Evolutionary conservation across 1,140 invertebrate species (phyloP), one percentile per base, ranked within the genome.

Genomic region (Diachasma alloeum): DNA sequence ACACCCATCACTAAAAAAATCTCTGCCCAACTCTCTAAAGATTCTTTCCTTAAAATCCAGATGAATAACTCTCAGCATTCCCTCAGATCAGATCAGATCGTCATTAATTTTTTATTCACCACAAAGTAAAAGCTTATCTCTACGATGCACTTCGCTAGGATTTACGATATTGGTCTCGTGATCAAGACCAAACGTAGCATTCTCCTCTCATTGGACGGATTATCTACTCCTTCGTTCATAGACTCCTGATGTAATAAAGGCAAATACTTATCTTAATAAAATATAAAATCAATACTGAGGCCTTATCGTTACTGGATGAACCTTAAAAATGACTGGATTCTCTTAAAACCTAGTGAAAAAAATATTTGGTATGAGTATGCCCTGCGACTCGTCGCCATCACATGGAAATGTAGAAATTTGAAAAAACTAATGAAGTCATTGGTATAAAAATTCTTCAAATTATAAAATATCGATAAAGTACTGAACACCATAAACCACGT

Each of bases 141-240:
- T 75, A 75, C 74, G 36, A 39, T 69, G 17, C 24, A 36, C 19
- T 70, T 69, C 46, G 39, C 66, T 75, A 75, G 24, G 67, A 31
- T 39, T 46, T 69, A 46, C 59, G 67, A 53, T 75, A 26, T 63
- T 56, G 48, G 67, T 75, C 74, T 75, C 26, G n/a, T 59, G 10
- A 17, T 68, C 31, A 70, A 75, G 74, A 75, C 74, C 67, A 75
- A 70, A 75, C 66, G 74, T 69, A 75, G 66, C 66, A 75, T 67
- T 68, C 24, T 37, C 39, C 17, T 31, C 17, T 68, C 53, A 67
- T 48, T 46, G 46, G 59, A 46, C 19, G 67, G 31, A 75, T 75
- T 69, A 70, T 69, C 68, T 56, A 13, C 44, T 75, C 42, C n/a
- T 67, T 22, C 36, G 17, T 22, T 68, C 13, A 69, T 15, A 31